Conservation (phyloP, 2,113 vertebrate genomes). For the Melospiza melodia region DNA sequence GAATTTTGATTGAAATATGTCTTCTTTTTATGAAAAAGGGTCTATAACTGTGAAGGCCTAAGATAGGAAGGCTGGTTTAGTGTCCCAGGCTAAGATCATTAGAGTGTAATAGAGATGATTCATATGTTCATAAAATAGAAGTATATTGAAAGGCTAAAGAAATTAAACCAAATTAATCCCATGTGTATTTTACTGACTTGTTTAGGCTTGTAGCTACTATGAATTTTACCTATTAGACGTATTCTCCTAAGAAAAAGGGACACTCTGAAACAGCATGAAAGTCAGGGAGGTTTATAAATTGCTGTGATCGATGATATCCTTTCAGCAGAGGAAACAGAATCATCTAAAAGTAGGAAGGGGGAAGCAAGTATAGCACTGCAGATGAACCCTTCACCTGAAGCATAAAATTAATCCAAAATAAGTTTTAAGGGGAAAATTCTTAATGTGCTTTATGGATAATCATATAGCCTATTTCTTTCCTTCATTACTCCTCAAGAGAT, state of each 20-base stretch:
- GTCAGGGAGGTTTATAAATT: neutral
- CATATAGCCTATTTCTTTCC: neutral
- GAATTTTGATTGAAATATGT: neutral
- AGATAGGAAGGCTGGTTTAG: neutral
- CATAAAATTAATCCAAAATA: neutral
- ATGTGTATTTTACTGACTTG: neutral
- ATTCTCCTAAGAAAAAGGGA: neutral
- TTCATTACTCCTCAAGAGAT: neutral
- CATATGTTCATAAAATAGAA: constrained; percentile 33
- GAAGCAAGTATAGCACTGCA: neutral
- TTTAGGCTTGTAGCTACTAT: constrained; percentile 12
- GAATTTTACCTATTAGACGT: constrained; percentile 7
- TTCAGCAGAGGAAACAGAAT: neutral
- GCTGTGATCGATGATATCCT: neutral
- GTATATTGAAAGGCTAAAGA: constrained; percentile 18
- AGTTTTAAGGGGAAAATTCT: neutral
- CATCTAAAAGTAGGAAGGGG: neutral
- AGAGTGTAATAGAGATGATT: neutral
- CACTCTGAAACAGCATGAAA: neutral
- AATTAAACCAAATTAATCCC: constrained; percentile 26
- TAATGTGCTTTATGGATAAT: neutral
- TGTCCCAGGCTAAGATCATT: neutral
- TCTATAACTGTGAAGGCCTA: neutral
- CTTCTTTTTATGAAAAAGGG: neutral
- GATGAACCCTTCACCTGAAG: neutral